A percentile compares a stretch with the other conserved stretches of the same genome.
Conservation (phyloP, 2,888 invertebrate species). For the Drosophila birchii region DNA sequence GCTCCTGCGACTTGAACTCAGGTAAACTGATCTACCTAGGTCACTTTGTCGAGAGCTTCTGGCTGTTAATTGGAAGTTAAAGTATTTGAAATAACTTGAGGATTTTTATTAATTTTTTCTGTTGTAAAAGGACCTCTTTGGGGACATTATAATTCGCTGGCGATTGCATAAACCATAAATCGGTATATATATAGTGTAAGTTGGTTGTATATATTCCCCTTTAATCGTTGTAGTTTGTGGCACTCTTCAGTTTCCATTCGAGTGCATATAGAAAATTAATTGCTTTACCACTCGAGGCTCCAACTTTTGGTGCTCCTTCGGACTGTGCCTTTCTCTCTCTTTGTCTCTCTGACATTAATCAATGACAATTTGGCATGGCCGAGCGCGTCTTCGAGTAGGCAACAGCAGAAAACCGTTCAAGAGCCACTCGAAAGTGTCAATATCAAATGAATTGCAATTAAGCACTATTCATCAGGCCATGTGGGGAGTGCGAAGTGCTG, state of each 20-base stretch:
- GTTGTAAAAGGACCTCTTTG: not conserved
- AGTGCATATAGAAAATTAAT: conserved; percentile 64
- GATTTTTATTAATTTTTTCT: not conserved
- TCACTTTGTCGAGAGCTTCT: not conserved
- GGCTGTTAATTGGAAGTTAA: conserved; percentile 2
- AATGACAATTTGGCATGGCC: conserved; percentile 65
- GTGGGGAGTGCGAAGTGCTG: conserved; percentile 7
- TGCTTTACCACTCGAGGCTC: conserved; percentile 56
- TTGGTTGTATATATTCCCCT: conserved; percentile 1
- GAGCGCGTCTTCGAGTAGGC: conserved; percentile 47
- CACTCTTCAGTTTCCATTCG: conserved; percentile 59
- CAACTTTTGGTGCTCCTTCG: conserved; percentile 43
- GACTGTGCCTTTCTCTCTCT: not conserved
- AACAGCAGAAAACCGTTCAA: conserved; percentile 18
- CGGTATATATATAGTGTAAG: conserved; percentile 16
- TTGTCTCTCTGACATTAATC: conserved; percentile 53
- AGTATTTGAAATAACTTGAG: not conserved
- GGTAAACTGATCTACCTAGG: conserved; percentile 36
- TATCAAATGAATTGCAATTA: conserved; percentile 73
- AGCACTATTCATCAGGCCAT: conserved; percentile 61
- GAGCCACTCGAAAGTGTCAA: conserved; percentile 66
- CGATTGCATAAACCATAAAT: conserved; percentile 34
- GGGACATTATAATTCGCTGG: conserved; percentile 42
- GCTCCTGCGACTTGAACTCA: conserved; percentile 23
- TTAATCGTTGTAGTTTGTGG: not conserved